Base-by-base conservation (phyloP, 1,140 invertebrate species). In the Chionoecetes opilio region DNA sequence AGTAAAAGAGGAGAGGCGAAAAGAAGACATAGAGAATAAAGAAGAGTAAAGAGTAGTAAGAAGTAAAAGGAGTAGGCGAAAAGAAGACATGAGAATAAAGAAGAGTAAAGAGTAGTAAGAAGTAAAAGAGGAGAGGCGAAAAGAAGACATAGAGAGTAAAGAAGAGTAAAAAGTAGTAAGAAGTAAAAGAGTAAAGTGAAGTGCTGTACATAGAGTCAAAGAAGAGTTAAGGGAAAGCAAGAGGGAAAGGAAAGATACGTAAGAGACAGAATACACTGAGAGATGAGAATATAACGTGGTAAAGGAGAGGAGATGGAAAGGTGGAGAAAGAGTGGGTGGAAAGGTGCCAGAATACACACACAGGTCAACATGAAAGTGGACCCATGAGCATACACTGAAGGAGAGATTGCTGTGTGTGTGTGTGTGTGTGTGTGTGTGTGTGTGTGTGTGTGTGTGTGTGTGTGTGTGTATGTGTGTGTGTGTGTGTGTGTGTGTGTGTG, bases 391-490 rank as follows among this genome's bases (percentile, higher is more conserved):
- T n/a, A 75, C 63, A 75, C 6, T 21, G n/a, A 75, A 75, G 63
- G n/a, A 75, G 21, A 21, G 26, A 75, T 17, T n/a, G 63, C 26
- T 6, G n/a, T 2, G n/a, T n/a, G n/a, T 75, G 63, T n/a, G 21
- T 75, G 63, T 75, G 21, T 75, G 21, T 75, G 53, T 75, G 53
- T 75, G 53, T 75, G 53, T 75, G 63, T 75, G 21, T 75, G 63
- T 75, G 21, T 75, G n/a, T 75, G 63, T 75, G 63, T 75, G 63
- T 75, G 63, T 75, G 63, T 75, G 63, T 75, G 63, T 75, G 63
- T 75, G 41, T 46, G 41, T 46, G 41, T 46, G 41, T 46, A 14
- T 46, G 41, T 46, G 41, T 46, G 41, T 46, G 41, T 46, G 41
- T 46, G 41, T 46, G 41, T 46, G 41, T 46, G 41, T 46, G 63